Evolutionary conservation across 2,797 vertebrate species (phyloP).

Genomic region (Masticophis lateralis): DNA sequence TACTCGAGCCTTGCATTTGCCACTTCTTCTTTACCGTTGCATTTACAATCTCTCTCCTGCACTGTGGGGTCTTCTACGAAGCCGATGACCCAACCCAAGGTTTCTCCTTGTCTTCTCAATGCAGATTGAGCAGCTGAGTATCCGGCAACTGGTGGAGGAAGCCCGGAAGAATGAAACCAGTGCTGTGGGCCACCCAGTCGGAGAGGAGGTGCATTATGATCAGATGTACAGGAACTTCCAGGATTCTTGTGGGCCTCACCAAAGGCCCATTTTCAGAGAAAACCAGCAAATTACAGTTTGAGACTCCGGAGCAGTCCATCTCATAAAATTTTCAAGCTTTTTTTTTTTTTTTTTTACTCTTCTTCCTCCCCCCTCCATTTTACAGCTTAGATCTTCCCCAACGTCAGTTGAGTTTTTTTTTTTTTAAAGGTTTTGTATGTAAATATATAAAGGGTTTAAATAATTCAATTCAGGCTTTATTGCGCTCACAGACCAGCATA

Average conservation of each 20-base stretch:
- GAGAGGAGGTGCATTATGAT: slow-evolving; percentile 79
- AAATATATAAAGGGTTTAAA: background rate
- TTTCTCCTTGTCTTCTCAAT: background rate
- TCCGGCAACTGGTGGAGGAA: slow-evolving; percentile 83
- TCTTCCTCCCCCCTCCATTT: background rate
- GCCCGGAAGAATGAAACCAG: slow-evolving; percentile 75
- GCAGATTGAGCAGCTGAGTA: slow-evolving; percentile 73
- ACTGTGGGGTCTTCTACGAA: background rate
- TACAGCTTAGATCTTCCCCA: background rate
- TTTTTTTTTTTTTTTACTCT: too few relatives aligned
- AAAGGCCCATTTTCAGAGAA: slow-evolving; percentile 79
- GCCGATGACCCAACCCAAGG: background rate
- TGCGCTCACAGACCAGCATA: background rate
- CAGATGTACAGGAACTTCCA: slow-evolving; percentile 89
- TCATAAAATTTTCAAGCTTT: rapidly evolving
- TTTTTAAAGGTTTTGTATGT: background rate
- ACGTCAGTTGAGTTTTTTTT: background rate
- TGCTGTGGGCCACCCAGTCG: slow-evolving; percentile 68
- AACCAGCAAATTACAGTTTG: slow-evolving; percentile 77
- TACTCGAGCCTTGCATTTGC: background rate
- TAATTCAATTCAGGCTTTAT: background rate
- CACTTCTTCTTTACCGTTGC: background rate
- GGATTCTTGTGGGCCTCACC: slow-evolving; percentile 86
- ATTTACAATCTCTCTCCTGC: background rate
- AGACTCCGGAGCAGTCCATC: background rate